Conservation (phyloP, 2,888 invertebrate species). For the Conops quadrifasciatus region DNA sequence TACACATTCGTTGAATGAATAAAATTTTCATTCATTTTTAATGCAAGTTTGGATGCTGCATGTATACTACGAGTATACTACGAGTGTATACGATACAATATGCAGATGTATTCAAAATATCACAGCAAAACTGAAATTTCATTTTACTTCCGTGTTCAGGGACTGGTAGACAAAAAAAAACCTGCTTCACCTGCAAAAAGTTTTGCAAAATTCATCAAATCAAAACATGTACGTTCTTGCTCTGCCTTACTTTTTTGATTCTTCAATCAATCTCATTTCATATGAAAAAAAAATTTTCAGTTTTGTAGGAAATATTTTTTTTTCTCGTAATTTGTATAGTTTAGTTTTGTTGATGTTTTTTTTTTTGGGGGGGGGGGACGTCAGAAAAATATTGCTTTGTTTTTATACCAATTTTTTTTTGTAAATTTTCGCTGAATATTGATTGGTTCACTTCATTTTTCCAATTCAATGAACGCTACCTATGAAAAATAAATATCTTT, state of each 20-base stretch:
- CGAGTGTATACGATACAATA: too few species aligned
- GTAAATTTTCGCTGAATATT: slow-evolving; percentile 5
- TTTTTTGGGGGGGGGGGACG: background rate
- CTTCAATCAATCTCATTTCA: background rate
- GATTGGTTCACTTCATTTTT: slow-evolving; percentile 16
- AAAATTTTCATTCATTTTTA: too few species aligned
- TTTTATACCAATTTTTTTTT: background rate
- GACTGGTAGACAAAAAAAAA: too few species aligned
- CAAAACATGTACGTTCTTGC: background rate
- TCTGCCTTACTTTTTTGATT: background rate
- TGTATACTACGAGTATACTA: too few species aligned
- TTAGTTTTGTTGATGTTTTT: background rate
- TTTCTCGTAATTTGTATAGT: background rate
- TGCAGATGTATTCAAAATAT: too few species aligned
- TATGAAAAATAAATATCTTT: background rate
- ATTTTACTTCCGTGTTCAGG: too few species aligned
- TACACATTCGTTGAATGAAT: too few species aligned
- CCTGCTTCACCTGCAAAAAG: background rate
- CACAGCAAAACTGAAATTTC: too few species aligned
- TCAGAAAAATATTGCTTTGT: slow-evolving; percentile 19
- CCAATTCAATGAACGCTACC: slow-evolving; percentile 1
- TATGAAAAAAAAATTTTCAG: background rate
- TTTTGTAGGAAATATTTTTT: background rate
- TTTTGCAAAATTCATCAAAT: slow-evolving; percentile 15
- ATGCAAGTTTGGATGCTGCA: too few species aligned